Evolutionary conservation across 2,888 invertebrate species (phyloP).

Genomic region (Schrankia costaestrigalis): DNA sequence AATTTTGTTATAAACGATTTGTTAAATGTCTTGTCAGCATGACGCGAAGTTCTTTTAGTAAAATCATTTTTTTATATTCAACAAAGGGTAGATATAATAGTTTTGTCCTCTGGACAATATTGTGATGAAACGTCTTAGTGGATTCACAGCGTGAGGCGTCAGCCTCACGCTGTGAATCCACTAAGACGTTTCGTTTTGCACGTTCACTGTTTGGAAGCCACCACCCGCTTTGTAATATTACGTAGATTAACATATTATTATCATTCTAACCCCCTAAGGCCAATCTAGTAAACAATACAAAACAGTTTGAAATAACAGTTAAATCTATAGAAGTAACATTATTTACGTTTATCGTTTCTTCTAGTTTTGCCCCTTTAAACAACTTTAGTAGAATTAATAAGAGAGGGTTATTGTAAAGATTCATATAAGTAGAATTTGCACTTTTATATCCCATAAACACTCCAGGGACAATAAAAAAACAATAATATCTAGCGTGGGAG

Average conservation of each 20-base stretch:
- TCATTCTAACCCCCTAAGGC: slow-evolving; percentile 63
- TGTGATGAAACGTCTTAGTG: slow-evolving; percentile 69
- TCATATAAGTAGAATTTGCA: too few relatives aligned
- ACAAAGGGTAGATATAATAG: slow-evolving; percentile 57
- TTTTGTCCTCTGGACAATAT: slow-evolving; percentile 61
- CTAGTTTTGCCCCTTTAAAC: too few relatives aligned
- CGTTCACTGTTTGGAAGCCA: slow-evolving; percentile 69
- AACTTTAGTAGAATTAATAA: too few relatives aligned
- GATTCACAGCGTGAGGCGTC: slow-evolving; percentile 69
- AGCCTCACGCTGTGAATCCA: too few relatives aligned
- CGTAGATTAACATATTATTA: slow-evolving; percentile 62
- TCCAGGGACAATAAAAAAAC: too few relatives aligned
- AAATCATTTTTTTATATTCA: slow-evolving; percentile 50
- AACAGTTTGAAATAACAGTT: slow-evolving; percentile 38
- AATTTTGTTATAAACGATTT: slow-evolving; percentile 72
- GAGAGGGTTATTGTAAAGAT: too few relatives aligned
- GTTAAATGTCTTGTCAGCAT: slow-evolving; percentile 77
- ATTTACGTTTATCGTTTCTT: too few relatives aligned
- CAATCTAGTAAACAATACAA: too few relatives aligned
- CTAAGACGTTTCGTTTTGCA: too few relatives aligned
- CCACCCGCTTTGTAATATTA: slow-evolving; percentile 54
- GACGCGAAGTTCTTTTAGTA: slow-evolving; percentile 57
- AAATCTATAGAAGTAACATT: slow-evolving; percentile 15
- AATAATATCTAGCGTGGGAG: too few relatives aligned
- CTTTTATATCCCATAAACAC: too few relatives aligned